Base-by-base conservation (phyloP, 1,140 invertebrate genomes). In the Megalonaias nervosa region DNA sequence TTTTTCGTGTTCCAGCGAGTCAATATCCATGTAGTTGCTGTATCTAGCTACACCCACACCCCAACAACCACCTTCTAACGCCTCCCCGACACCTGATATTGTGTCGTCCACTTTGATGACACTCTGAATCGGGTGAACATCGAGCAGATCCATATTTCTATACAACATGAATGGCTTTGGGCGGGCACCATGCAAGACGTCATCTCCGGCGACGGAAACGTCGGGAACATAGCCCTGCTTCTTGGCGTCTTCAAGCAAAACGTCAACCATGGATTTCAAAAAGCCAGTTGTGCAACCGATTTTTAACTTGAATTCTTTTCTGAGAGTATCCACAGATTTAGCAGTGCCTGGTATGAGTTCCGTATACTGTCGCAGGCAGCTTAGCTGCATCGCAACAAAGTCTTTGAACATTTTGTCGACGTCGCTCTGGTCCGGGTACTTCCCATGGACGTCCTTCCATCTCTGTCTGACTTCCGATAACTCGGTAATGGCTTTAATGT, bases 131-230 rank as follows among this genome's bases (percentile, higher is more conserved):
- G 90, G 87, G 67, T 81, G 79, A 48, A 91, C 80, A 68, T 90
- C 86, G 19, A 91, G 78, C 13, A 90, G 81, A 66, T 91, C 91
- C 67, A 91, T 84, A 74, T 90, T 91, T 21, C 85, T 79, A 80
- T 90, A 92, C 19, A 92, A 79, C 91, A 92, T 92, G 79, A 87
- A 88, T 5, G 91, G 90, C 74, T 89, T 90, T n/a, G 91, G 91
- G 21, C 90, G 84, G 5, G 86, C 87, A 55, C 88, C 88, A 59
- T 90, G 80, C 9, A 80, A 68, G n/a, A 91, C 91, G 78, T 91
- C 90, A 80, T 91, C 90, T 4, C 90, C 87, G 13, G 91, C 85
- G 1, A 92, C 90, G 56, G 85, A 82, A 19, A 76, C 85, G 76
- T 91, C 91, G 5, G 91, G 90, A n/a, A 73, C 76, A 73, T 86